Evolutionary conservation across 2,888 invertebrate species (phyloP).

Genomic region (Torymus texanus): DNA sequence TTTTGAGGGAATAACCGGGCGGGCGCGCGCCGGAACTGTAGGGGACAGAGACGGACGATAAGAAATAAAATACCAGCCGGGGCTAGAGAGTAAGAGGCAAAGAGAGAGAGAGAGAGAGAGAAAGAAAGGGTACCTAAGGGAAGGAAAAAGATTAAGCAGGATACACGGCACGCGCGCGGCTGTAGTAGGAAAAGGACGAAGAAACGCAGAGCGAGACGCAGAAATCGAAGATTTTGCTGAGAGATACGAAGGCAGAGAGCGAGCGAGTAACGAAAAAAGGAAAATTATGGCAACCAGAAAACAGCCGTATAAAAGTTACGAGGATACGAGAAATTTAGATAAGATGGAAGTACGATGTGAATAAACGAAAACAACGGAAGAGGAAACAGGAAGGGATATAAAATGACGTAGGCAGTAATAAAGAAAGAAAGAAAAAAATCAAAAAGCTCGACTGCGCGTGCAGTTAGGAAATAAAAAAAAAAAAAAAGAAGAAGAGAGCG

Average conservation of each 20-base stretch:
- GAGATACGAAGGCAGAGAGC: not conserved
- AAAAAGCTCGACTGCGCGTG: not conserved
- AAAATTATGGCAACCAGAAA: constrained; percentile 29
- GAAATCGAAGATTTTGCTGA: constrained; percentile 38
- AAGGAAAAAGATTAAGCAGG: constrained; percentile 37
- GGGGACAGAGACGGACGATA: constrained; percentile 7
- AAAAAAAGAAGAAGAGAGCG: not conserved
- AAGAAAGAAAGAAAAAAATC: not conserved
- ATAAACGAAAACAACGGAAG: constrained; percentile 16
- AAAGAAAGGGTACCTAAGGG: constrained; percentile 28
- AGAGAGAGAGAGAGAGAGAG: not conserved
- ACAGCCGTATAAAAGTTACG: constrained; percentile 31
- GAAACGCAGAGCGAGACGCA: not conserved
- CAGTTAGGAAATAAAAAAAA: not conserved
- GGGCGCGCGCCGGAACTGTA: not conserved
- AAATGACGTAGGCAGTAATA: not conserved
- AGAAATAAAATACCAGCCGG: constrained; percentile 25
- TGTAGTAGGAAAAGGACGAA: constrained; percentile 1
- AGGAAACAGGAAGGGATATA: not conserved
- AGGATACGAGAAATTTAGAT: constrained; percentile 37
- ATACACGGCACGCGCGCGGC: too few relatives aligned
- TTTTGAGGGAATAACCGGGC: constrained; percentile 3
- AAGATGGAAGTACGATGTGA: constrained; percentile 16
- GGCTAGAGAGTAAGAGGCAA: not conserved
- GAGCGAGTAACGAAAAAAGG: constrained; percentile 4